Evolutionary conservation across 2,113 vertebrate species (phyloP).

Genomic region (Sula dactylatra): DNA sequence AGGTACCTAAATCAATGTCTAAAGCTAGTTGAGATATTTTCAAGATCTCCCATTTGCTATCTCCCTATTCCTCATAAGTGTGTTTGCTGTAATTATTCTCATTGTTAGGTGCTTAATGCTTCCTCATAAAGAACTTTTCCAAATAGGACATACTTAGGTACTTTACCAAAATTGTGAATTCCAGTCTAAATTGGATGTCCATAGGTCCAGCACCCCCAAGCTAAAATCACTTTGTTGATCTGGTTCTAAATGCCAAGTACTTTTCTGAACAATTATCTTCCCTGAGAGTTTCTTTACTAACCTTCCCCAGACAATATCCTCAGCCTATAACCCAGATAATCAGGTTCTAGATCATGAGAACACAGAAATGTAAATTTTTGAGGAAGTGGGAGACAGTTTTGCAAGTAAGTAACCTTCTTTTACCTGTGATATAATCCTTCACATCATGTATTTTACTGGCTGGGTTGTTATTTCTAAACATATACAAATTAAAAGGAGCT

Average conservation of each 20-base stretch:
- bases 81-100: not conserved
- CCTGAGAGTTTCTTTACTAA: not conserved
- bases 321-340: not conserved
- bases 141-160: not conserved
- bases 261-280: not conserved
- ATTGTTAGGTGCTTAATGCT: not conserved
- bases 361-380: not conserved
- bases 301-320: not conserved
- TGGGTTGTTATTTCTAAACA: constrained; percentile 97
- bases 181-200: not conserved
- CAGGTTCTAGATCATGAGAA: not conserved
- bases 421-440: constrained; percentile 96
- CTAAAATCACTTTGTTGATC: not conserved
- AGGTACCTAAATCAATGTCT: not conserved
- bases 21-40: not conserved
- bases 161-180: not conserved
- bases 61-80: not conserved
- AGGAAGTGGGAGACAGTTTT: not conserved
- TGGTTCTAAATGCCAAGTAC: not conserved
- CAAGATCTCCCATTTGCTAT: not conserved
- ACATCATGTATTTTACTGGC: constrained; percentile 95
- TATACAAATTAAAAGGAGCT: constrained; percentile 95
- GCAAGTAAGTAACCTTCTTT: not conserved
- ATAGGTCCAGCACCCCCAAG: not conserved
- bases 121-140: not conserved